Base-by-base conservation (phyloP, 2,113 vertebrate species). In the Sclerurus mexicanus region DNA sequence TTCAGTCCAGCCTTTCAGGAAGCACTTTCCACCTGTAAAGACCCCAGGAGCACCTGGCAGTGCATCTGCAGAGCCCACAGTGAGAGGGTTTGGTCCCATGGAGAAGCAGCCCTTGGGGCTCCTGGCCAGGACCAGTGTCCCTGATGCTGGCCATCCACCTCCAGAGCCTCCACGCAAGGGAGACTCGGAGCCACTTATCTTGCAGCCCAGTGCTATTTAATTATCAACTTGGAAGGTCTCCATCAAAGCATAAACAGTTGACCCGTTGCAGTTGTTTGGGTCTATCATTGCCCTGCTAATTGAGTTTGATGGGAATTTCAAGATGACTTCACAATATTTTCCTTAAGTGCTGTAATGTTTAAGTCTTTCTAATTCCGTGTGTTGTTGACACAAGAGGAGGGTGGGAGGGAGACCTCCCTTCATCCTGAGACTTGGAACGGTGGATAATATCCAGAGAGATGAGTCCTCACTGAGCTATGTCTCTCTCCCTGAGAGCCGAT, bases 261-360 rank as follows among this genome's bases (percentile, higher is more conserved):
- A 55, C 85, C 76, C 89, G 67, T 72, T 90, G 67, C 85, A 78
- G 64, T 96, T 96, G 92, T 93, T 93, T 88, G 72, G 92, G 85
- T 93, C 47, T 75, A 89, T 93, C 80, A 60, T 88, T 84, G 92
- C 85, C 88, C 88, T 56, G 90, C 85, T 96, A 94, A 96, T 96
- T 94, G 93, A 88, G 88, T 72, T 95, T 28, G 92, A 95, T 95
- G 95, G 85, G 90, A 59, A 90, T 95, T 96, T 96, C 90, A 94
- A 96, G 90, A 96, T 90, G 85, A 64, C 66, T 92, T 92, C 84
- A 49, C 12, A 55, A 28, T 75, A 68, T 92, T 90, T 83, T 86
- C 87, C 44, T 80, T 56, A 93, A 93, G 90, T 78, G 93, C 85
- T 75, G 68, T 64, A 86, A 31, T 0, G 0, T 83, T 94, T 85